Percentiles rank a stretch among this genome's conserved stretches.
Conservation (phyloP, 92 coral and sea anemone species). For the Epizoanthus illoricatus region DNA sequence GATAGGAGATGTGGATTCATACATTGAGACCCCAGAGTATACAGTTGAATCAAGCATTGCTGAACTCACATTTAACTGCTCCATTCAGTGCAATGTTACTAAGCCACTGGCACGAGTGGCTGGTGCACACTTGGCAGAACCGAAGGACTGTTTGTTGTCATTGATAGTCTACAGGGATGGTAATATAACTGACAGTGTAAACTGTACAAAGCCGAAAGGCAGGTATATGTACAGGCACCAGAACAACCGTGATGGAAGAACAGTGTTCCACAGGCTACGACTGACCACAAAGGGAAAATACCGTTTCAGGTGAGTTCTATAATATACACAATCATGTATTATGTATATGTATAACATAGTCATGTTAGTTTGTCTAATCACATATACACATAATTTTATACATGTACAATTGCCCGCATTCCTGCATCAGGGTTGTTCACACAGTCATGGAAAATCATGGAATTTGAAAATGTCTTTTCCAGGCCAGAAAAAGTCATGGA, state of each 20-base stretch:
- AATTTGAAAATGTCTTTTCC: too few relatives aligned
- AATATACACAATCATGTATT: too few relatives aligned
- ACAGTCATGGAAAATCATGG: too few relatives aligned
- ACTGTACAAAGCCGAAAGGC: conserved; percentile 74
- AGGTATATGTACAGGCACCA: conserved; percentile 52
- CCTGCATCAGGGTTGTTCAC: too few relatives aligned
- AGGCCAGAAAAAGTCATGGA: too few relatives aligned
- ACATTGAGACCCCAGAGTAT: conserved; percentile 52
- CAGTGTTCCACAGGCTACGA: conserved; percentile 42
- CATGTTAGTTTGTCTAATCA: too few relatives aligned
- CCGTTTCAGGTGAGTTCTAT: conserved; percentile 60
- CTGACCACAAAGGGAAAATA: conserved; percentile 61
- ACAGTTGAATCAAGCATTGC: conserved; percentile 60
- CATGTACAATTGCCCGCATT: too few relatives aligned
- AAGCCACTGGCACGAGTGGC: conserved; percentile 17
- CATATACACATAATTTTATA: too few relatives aligned
- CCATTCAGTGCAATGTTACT: conserved; percentile 68
- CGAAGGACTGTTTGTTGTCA: conserved; percentile 61
- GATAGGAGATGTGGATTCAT: conserved; percentile 62
- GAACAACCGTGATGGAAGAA: conserved; percentile 58
- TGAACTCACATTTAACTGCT: conserved; percentile 62
- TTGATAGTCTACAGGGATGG: conserved; percentile 56
- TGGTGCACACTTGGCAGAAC: conserved; percentile 69
- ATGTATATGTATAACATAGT: too few relatives aligned
- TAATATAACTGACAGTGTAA: conserved; percentile 48